Evolutionary conservation across 1,140 invertebrate genomes (phyloP), one percentile per base, ranked within the genome.

Genomic region (Portunus trituberculatus): DNA sequence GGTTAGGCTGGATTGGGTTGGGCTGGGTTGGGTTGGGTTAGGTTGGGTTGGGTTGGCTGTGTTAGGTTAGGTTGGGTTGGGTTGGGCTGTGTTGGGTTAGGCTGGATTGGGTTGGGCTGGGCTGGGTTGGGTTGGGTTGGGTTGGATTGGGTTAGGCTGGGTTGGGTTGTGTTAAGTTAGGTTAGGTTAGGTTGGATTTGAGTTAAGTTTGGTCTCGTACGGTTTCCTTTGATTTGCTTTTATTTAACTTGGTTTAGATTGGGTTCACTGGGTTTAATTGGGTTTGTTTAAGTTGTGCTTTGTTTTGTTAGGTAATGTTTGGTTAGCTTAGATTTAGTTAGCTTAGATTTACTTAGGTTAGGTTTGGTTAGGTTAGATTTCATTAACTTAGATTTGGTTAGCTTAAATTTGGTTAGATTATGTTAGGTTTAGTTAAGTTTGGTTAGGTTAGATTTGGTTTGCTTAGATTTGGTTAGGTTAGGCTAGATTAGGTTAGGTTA

Each of bases 401-500:
- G 92, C 83, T 86, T 76, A n/a, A 76, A 76, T 93, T 76, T 7
- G 92, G 82, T 86, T 31, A n/a, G 92, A 76, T 93, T 89, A n/a
- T 82, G 92, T 93, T 89, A n/a, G 92, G 92, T 86, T 83, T 8
- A 76, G 92, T 93, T 89, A n/a, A 76, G 92, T 93, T 89, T 8
- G 82, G 92, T 93, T 89, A n/a, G 92, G 29, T 86, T 76, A n/a
- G 82, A 76, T 93, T n/a, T 8, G 82, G 92, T 93, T 89, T 8
- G 92, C 16, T 88, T 89, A n/a, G 82, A 39, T 93, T 89, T 8
- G 92, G 92, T 86, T 89, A n/a, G 92, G 92, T 93, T 89, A n/a
- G 92, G 67, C 89, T 89, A n/a, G 92, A 76, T 93, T 89, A n/a
- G 82, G 82, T 93, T 89, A 25, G 92, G 92, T 93, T 89, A n/a